Conservation (phyloP, 2,113 vertebrate species). For the Marmota monax region DNA sequence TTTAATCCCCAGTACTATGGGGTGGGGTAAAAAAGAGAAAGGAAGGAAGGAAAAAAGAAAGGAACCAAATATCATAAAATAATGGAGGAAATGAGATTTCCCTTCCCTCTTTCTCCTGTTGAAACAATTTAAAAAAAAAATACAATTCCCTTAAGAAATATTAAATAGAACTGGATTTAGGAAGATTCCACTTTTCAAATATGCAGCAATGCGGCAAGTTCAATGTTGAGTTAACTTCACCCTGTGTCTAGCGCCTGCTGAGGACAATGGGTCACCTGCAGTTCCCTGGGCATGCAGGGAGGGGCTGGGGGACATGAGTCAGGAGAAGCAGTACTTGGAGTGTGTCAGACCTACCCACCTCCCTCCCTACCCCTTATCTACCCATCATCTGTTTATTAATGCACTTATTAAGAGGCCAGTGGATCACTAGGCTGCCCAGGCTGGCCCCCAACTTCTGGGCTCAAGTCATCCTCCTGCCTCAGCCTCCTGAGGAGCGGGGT, state of each 20-base stretch:
- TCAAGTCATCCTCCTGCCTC: background rate
- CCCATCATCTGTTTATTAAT: too few species aligned
- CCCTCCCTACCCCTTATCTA: too few species aligned
- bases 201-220: background rate
- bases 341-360: background rate
- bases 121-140: background rate
- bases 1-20: background rate
- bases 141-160: background rate
- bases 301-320: too few species aligned
- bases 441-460: background rate
- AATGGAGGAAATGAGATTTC: background rate
- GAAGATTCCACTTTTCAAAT: background rate
- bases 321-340: background rate
- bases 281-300: fast-evolving
- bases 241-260: background rate
- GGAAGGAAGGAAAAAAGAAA: too few species aligned
- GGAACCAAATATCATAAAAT: background rate
- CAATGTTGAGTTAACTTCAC: background rate
- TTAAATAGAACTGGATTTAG: background rate
- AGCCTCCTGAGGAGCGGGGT: background rate
- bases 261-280: background rate
- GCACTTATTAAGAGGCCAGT: too few species aligned
- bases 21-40: too few species aligned
- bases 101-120: background rate
- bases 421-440: too few species aligned